A percentile compares a stretch with the other conserved stretches of the same genome.
Evolutionary conservation across 2,797 vertebrate species (phyloP).

Genomic region (Pipistrellus pygmaeus): DNA sequence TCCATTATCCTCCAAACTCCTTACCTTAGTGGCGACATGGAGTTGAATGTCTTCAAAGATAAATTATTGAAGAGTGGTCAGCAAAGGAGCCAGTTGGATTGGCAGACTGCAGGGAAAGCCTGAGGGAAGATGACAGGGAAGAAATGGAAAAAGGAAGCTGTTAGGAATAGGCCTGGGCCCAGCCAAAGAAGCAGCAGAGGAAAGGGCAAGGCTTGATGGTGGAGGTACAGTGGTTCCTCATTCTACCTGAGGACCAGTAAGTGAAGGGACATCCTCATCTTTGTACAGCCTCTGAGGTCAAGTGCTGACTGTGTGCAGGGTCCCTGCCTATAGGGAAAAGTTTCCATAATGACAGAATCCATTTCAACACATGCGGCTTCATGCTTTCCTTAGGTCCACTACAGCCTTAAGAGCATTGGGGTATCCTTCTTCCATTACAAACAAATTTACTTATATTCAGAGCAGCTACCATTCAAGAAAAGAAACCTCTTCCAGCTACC

Average conservation of each 20-base stretch:
- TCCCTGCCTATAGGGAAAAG: background rate
- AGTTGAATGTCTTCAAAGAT: background rate
- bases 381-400: background rate
- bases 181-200: constrained; percentile 6
- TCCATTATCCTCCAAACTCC: background rate
- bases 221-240: background rate
- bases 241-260: background rate
- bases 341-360: background rate
- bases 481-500: constrained; percentile 17
- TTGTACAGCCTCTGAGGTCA: background rate
- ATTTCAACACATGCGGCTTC: background rate
- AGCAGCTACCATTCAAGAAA: constrained; percentile 37
- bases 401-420: background rate
- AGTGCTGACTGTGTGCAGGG: background rate
- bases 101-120: background rate
- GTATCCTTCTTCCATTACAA: background rate
- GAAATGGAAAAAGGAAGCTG: constrained; percentile 46
- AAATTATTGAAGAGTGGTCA: background rate
- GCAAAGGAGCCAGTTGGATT: constrained; percentile 9
- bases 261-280: background rate
- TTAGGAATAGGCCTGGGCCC: constrained; percentile 2
- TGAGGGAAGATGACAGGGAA: constrained; percentile 1
- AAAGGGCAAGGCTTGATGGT: background rate
- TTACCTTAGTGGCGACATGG: background rate
- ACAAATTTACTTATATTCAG: constrained; percentile 26